Evolutionary conservation across 2,113 vertebrate genomes (phyloP).

Genomic region (Cettia cetti): DNA sequence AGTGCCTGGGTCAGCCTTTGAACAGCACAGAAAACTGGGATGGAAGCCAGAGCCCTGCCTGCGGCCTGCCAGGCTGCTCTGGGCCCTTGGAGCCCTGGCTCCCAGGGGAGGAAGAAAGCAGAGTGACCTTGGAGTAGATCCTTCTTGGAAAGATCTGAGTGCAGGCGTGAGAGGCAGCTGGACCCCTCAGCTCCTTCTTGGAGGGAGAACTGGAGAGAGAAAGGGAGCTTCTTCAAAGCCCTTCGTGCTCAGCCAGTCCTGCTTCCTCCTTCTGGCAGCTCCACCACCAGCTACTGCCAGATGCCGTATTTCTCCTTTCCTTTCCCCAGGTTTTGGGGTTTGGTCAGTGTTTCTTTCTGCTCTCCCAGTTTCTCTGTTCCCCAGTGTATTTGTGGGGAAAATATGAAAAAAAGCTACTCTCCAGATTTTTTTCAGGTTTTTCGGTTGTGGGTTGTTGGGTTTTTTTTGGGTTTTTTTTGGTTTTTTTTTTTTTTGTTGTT

Average conservation of each 20-base stretch:
- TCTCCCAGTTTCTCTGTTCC: not conserved
- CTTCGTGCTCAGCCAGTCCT: not conserved
- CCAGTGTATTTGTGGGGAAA: not conserved
- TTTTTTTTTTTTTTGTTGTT: no score
- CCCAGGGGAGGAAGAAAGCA: not conserved
- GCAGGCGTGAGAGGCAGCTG: not conserved
- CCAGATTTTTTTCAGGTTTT: not conserved
- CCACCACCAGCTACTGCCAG: not conserved
- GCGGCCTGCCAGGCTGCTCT: not conserved
- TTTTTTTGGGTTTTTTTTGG: no score
- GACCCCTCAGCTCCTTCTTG: not conserved
- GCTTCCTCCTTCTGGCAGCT: not conserved
- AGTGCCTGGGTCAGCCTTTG: not conserved
- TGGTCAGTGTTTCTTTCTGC: not conserved
- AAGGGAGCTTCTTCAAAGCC: not conserved
- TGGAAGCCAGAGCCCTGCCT: not conserved
- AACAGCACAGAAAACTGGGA: accelerated
- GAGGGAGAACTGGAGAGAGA: not conserved
- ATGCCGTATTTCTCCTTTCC: not conserved
- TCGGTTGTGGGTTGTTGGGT: no score
- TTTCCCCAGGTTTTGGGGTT: not conserved
- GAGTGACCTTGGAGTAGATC: not conserved
- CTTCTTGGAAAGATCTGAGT: not conserved
- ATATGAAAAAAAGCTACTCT: not conserved
- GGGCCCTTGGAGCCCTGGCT: not conserved